phyloP scores from a whole-genome alignment of 2,888 invertebrate genomes.

The Stenotaenia linearis region DNA sequence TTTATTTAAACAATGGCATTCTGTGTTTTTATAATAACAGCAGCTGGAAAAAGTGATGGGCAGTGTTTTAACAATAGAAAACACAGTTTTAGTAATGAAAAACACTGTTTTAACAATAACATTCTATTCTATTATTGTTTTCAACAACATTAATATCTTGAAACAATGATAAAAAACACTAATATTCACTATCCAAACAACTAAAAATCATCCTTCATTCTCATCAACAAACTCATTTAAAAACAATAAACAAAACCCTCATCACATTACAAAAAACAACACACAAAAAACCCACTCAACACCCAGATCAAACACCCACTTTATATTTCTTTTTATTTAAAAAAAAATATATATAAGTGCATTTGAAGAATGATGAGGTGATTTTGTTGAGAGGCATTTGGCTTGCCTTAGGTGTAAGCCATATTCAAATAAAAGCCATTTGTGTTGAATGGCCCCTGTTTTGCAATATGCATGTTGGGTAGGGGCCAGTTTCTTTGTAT shows the following conservation, averaged over 20 bases:
- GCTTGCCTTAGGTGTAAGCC: conserved; percentile 4
- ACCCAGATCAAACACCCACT: background rate
- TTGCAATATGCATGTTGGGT: conserved; percentile 9
- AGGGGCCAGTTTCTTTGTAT: background rate
- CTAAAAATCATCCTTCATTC: no score
- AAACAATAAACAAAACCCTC: no score
- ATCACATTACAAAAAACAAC: no score
- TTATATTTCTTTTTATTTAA: background rate
- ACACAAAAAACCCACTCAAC: background rate
- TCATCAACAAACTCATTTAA: no score
- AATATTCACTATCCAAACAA: no score
- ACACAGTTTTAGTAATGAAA: no score
- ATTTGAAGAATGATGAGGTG: background rate
- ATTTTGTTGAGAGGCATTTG: background rate
- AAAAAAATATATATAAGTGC: background rate
- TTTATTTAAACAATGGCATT: background rate
- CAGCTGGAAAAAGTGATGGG: no score
- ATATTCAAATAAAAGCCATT: conserved; percentile 9
- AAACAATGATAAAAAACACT: no score
- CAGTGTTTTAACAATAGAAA: no score
- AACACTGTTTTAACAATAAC: no score
- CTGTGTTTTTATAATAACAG: background rate
- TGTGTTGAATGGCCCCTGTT: background rate
- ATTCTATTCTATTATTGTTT: no score
- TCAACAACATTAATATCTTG: no score